These are phyloP conservation scores for Dryocosmus kuriphilus DNA, from an alignment of 2,888 invertebrate species.

Conservation along the genomic window DNA sequence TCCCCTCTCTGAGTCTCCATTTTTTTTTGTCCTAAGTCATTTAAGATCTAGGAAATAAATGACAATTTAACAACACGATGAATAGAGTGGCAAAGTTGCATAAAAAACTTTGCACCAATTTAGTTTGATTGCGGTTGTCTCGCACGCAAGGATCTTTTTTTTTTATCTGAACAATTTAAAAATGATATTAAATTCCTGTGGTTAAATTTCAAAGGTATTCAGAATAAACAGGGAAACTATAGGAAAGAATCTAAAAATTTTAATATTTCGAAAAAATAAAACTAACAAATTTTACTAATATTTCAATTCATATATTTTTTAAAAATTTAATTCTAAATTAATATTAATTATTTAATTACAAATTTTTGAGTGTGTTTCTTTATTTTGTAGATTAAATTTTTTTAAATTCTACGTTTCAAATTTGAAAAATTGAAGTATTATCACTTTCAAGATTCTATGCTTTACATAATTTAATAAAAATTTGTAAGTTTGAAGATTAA, in stretches of 20 bases:
- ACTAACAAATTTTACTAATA: too few species aligned
- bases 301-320: too few species aligned
- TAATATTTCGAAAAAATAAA: too few species aligned
- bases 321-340: too few species aligned
- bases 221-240: background rate
- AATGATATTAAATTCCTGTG: background rate
- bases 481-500: too few species aligned
- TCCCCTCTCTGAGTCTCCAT: conserved; percentile 52
- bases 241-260: background rate
- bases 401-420: too few species aligned
- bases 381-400: too few species aligned
- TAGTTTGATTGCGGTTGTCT: background rate
- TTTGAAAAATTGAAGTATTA: too few species aligned
- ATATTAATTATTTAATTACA: too few species aligned
- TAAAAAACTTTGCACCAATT: background rate
- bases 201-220: background rate
- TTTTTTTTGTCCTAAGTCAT: background rate
- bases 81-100: background rate
- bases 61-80: conserved; percentile 13
- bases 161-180: background rate
- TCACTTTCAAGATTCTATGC: too few species aligned
- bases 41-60: conserved; percentile 13
- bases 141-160: background rate
- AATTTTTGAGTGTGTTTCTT: too few species aligned
- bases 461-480: too few species aligned